Base-by-base conservation (phyloP, 2,888 invertebrate genomes). In the Schizotus pectinicornis region DNA sequence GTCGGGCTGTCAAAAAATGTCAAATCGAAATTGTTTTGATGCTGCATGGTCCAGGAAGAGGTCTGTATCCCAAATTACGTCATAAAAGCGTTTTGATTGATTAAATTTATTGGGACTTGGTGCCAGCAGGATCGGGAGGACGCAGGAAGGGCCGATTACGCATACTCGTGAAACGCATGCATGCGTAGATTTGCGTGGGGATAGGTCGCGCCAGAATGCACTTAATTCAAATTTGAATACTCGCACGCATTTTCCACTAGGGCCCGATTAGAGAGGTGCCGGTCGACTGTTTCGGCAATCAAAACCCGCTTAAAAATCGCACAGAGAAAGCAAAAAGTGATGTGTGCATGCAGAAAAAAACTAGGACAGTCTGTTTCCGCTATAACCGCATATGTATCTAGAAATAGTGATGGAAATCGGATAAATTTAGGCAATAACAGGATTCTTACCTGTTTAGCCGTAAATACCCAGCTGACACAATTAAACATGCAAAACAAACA, bases 371-470 rank as follows among this genome's bases (percentile, higher is more conserved):
- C 36, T 12, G 36, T 52, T 47, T 52, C 52, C 52, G 59, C 41
- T 7, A 52, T 11, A 9, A 54, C 38, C 43, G 9, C 35, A n/a
- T 45, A 9, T 48, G 35, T 50, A 31, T n/a, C 8, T 8, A 31
- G 14, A 42, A 43, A 14, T 36, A 43, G 35, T n/a, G 14, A 22
- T 38, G 7, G 14, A 41, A 31, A 33, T 14, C 22, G 31, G 6
- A 42, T 30, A 38, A 62, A 37, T 41, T 34, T 48, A 66, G 73
- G 74, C 73, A 73, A 65, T 71, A 72, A 75, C 76, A 77, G 78
- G 76, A 70, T 61, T 72, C 78, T 78, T 79, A 78, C 78, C 78
- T 77, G 77, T 74, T 74, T 71, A 73, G 74, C 75, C 72, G 69
- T 67, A 64, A 68, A 68, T 68, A 67, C 70, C 68, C 69, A 70